A percentile compares a stretch with the other conserved stretches of the same genome.
Conservation (phyloP, 2,113 vertebrate genomes). For the Chrysochloris asiatica region DNA sequence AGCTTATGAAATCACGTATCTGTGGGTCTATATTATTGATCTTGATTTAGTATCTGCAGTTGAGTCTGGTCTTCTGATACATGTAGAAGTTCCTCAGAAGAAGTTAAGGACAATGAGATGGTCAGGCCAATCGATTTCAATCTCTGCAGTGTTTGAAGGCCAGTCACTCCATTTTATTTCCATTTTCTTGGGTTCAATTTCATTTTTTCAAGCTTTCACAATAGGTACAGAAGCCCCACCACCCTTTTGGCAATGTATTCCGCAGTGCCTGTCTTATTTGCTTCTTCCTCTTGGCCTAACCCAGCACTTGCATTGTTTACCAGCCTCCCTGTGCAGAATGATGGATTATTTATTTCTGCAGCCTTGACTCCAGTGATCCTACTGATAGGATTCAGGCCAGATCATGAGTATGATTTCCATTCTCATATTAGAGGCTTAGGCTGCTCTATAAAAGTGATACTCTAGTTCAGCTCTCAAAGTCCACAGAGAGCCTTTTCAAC, state of each 20-base stretch:
- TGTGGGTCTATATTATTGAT: too few species aligned
- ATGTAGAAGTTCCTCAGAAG: neutral
- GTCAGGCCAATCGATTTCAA: too few species aligned
- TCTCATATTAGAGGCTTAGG: neutral
- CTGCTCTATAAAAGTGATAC: neutral
- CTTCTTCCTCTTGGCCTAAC: slow-evolving; percentile 67
- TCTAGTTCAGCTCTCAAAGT: neutral
- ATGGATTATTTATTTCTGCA: slow-evolving; percentile 69
- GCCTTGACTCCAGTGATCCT: neutral
- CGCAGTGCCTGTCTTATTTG: neutral
- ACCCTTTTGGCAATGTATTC: neutral
- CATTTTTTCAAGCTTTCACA: neutral
- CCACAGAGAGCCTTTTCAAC: slow-evolving; percentile 22
- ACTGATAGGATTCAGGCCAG: slow-evolving; percentile 49
- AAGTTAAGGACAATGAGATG: neutral
- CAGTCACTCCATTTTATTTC: neutral
- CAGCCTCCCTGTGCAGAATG: slow-evolving; percentile 40
- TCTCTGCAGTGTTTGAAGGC: too few species aligned
- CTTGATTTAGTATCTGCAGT: neutral
- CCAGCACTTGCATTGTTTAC: neutral
- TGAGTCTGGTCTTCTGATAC: neutral
- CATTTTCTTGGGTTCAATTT: neutral
- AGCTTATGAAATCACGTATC: too few species aligned
- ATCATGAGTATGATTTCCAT: too few species aligned
- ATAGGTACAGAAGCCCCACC: neutral